These are phyloP conservation scores for Apis florea DNA, from an alignment of 1,140 invertebrate genomes.

Conservation along the genomic window DNA sequence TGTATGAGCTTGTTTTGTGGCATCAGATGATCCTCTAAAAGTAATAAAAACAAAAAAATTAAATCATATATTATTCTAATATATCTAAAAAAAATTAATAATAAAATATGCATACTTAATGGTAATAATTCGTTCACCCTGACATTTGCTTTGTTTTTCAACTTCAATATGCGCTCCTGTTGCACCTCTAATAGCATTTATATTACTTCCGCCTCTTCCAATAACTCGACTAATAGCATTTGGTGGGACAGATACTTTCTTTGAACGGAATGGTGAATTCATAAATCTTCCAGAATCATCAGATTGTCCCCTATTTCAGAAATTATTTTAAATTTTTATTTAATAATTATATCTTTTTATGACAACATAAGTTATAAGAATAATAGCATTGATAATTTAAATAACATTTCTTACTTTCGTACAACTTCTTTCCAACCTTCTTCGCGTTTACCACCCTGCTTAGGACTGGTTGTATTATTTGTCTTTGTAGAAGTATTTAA, in stretches of 20 bases:
- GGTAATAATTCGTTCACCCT: conserved; percentile 95
- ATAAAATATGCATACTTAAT: conserved; percentile 87
- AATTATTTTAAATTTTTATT: background rate
- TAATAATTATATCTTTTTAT: background rate
- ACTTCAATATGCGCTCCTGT: conserved; percentile 98
- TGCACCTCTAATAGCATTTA: conserved; percentile 96
- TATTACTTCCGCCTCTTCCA: conserved; percentile 96
- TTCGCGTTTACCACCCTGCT: conserved; percentile 88
- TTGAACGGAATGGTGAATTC: conserved; percentile 82
- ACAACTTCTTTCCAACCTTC: conserved; percentile 99
- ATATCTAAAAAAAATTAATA: background rate
- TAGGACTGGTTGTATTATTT: conserved; percentile 83
- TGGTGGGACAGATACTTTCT: conserved; percentile 95
- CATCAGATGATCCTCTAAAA: conserved; percentile 91
- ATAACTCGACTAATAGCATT: conserved; percentile 97
- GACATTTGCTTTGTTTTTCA: conserved; percentile 96
- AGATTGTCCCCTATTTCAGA: conserved; percentile 72
- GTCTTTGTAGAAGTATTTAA: conserved; percentile 71
- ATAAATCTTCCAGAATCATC: conserved; percentile 78
- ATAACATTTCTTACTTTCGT: conserved; percentile 83
- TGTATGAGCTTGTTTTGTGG: conserved; percentile 93
- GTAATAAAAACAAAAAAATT: background rate
- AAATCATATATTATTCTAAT: background rate
- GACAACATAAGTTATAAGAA: background rate
- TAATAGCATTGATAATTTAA: background rate